A percentile compares a stretch with the other conserved stretches of the same genome.
These are phyloP conservation scores for Leptobrachium leishanense DNA, from an alignment of 2,113 vertebrate species.

Conservation along the genomic window DNA sequence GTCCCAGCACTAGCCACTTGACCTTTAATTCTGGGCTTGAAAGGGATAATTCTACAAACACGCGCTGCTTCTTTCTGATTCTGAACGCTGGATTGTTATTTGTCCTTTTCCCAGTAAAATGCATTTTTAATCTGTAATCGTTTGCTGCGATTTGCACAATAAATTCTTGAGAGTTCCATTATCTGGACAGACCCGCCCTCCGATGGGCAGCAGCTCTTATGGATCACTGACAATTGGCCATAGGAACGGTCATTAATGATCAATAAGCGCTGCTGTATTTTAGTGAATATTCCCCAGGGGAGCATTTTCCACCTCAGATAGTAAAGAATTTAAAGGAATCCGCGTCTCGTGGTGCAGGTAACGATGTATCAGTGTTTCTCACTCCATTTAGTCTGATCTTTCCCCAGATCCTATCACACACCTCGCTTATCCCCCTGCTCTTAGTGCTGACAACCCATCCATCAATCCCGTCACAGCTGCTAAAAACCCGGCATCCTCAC, in stretches of 20 bases:
- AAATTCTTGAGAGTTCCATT: too few species aligned
- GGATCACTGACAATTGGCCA: background rate
- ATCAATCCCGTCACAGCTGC: constrained; percentile 19
- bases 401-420: constrained; percentile 33
- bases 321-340: constrained; percentile 8
- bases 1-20: too few species aligned
- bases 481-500: constrained; percentile 3
- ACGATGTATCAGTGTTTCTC: constrained; percentile 39
- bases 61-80: too few species aligned
- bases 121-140: too few species aligned
- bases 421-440: constrained; percentile 23
- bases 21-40: too few species aligned
- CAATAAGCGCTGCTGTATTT: background rate
- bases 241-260: background rate
- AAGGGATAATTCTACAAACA: too few species aligned
- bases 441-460: constrained; percentile 18
- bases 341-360: constrained; percentile 10
- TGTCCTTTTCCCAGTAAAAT: too few species aligned
- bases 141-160: too few species aligned
- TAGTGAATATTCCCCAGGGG: background rate
- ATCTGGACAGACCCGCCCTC: background rate
- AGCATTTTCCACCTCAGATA: background rate
- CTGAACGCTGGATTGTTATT: too few species aligned
- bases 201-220: background rate
- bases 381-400: constrained; percentile 37